Percentiles rank a stretch among this genome's conserved stretches.
Conservation (phyloP, 1,140 invertebrate species). For the Lutraria rhynchaena region DNA sequence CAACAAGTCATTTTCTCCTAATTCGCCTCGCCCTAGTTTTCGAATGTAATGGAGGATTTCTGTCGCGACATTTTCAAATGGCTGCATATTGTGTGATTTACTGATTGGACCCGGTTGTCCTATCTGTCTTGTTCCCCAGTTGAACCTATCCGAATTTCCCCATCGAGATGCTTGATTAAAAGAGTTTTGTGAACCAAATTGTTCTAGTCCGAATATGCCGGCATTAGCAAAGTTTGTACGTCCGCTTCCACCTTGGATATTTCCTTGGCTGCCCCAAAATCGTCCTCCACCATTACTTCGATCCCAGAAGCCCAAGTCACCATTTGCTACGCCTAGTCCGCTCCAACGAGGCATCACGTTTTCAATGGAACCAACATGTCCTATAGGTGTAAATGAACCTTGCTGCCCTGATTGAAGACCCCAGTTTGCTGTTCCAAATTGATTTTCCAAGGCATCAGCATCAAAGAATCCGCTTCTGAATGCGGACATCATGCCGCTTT, state of each 20-base stretch:
- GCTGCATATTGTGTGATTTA: background rate
- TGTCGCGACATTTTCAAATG: background rate
- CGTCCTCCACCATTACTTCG: background rate
- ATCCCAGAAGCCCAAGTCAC: background rate
- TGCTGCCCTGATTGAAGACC: background rate
- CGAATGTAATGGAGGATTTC: constrained; percentile 10
- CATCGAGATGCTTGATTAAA: background rate
- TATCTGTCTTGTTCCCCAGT: background rate
- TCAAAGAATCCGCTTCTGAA: background rate
- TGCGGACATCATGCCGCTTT: background rate
- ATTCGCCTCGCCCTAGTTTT: background rate
- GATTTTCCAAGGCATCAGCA: background rate
- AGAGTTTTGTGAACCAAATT: background rate
- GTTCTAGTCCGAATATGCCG: background rate
- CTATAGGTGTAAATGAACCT: constrained; percentile 23
- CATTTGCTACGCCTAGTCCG: background rate
- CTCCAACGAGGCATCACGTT: background rate
- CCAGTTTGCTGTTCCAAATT: background rate
- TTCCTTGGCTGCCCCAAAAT: background rate
- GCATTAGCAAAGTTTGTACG: background rate
- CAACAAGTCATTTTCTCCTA: background rate
- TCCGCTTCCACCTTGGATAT: background rate
- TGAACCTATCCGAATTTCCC: background rate
- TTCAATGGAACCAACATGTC: constrained; percentile 10
- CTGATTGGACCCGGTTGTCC: background rate